Base-by-base conservation (phyloP, 1,140 invertebrate species). In the Drosophila eugracilis region DNA sequence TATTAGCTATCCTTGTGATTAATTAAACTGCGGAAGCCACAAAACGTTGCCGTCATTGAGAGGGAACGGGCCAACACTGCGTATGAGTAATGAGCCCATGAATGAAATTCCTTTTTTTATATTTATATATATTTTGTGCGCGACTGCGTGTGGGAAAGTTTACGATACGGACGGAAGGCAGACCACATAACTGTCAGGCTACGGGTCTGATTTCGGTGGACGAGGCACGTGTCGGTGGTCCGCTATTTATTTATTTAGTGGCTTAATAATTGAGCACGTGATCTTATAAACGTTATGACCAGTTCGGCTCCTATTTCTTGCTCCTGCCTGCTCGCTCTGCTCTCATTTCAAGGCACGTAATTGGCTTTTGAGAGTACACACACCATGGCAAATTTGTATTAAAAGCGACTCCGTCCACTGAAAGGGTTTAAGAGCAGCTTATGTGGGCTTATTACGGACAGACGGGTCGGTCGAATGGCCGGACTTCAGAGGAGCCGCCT, bases 221-320 rank as follows among this genome's bases (percentile, higher is more conserved):
- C 45, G 65, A 22, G 69, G 78, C 81, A 86, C 81, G 78, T 86
- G 81, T 88, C 83, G 41, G 73, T 49, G 76, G 72, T 30, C 74
- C 47, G 74, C 77, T 75, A 78, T 88, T 88, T 86, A 86, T 81
- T 86, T 86, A 88, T 86, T 86, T 81, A 78, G 83, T 88, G 83
- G 78, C 81, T 86, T 81, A 86, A 86, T 86, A 86, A 86, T 86
- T 86, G 83, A 86, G 73, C 81, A 86, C 81, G 83, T 86, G 81
- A 86, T 86, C 81, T 88, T 86, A 81, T 81, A 86, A 86, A 86
- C 75, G 73, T 78, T 81, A 86, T 77, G 67, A 34, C 53, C 58
- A 58, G 52, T 67, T 66, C 36, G 24, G 57, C 65, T 65, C 24
- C 57, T 36, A 62, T 65, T 65, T 58, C n/a, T n/a, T n/a, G n/a